These are phyloP conservation scores for Lampris megalopsis DNA, from an alignment of 2,113 vertebrate genomes.

Conservation along the genomic window DNA sequence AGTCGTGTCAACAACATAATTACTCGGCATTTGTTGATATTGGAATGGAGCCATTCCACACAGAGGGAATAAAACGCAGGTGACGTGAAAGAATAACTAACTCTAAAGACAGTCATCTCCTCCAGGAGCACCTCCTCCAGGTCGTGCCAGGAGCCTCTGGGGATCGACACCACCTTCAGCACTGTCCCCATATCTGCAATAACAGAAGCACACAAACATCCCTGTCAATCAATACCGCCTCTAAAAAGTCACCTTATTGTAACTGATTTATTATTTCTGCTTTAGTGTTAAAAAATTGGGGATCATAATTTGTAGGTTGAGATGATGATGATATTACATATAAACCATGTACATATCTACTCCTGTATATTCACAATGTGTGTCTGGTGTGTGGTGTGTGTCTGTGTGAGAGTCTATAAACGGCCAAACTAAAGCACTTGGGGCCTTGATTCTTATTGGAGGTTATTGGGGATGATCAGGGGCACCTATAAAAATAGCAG, in stretches of 20 bases:
- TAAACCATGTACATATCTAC: no score
- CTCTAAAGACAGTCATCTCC: constrained; percentile 97
- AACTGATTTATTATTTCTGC: not conserved
- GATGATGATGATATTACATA: not conserved
- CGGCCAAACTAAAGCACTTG: no score
- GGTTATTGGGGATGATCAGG: no score
- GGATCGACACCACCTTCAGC: constrained; percentile 97
- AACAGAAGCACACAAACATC: not conserved
- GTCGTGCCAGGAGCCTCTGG: constrained; percentile 97
- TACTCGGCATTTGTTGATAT: not conserved
- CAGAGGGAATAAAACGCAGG: not conserved
- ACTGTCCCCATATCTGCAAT: constrained; percentile 91
- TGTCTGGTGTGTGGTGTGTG: no score
- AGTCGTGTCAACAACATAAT: not conserved
- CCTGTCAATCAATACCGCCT: not conserved
- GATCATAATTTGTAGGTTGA: no score
- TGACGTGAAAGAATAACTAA: constrained; percentile 71
- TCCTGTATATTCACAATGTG: no score
- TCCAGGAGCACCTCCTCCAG: constrained; percentile 97
- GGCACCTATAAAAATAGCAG: no score
- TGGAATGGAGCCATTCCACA: not conserved
- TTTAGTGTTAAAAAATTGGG: not conserved
- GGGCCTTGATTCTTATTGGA: no score
- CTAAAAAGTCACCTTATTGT: not conserved
- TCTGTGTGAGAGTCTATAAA: no score